phyloP scores from a whole-genome alignment of 2,888 invertebrate species.

The Gymnocheta viridis region DNA sequence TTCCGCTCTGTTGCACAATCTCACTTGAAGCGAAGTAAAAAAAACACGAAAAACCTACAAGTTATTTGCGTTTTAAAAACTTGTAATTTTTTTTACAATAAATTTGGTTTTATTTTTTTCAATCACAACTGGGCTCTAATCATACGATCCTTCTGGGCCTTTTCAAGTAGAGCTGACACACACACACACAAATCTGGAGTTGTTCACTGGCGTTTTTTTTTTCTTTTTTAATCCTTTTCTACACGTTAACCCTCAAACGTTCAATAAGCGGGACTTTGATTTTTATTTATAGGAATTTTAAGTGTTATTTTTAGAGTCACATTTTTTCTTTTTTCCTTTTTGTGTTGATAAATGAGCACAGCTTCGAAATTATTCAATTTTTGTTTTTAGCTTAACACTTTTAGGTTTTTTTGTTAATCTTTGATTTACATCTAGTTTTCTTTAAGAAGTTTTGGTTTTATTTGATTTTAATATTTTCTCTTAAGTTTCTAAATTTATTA shows the following conservation, averaged over 20 bases:
- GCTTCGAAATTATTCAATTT: background rate
- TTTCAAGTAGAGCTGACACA: background rate
- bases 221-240: background rate
- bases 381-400: conserved; percentile 23
- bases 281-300: conserved; percentile 5
- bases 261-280: conserved; percentile 1
- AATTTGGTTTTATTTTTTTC: background rate
- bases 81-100: background rate
- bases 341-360: background rate
- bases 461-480: conserved; percentile 58
- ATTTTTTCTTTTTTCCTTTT: conserved; percentile 28
- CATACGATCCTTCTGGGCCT: background rate
- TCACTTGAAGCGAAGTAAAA: conserved; percentile 10
- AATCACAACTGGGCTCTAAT: background rate
- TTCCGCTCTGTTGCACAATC: background rate
- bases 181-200: background rate
- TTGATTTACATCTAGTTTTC: background rate
- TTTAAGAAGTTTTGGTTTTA: conserved; percentile 8
- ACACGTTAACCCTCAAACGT: conserved; percentile 35
- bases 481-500: conserved; percentile 70
- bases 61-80: background rate
- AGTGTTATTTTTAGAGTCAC: conserved; percentile 36
- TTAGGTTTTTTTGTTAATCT: conserved; percentile 33
- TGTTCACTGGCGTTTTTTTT: background rate
- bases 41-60: background rate